Conservation (phyloP, 2,113 vertebrate species). For the Lepus europaeus region DNA sequence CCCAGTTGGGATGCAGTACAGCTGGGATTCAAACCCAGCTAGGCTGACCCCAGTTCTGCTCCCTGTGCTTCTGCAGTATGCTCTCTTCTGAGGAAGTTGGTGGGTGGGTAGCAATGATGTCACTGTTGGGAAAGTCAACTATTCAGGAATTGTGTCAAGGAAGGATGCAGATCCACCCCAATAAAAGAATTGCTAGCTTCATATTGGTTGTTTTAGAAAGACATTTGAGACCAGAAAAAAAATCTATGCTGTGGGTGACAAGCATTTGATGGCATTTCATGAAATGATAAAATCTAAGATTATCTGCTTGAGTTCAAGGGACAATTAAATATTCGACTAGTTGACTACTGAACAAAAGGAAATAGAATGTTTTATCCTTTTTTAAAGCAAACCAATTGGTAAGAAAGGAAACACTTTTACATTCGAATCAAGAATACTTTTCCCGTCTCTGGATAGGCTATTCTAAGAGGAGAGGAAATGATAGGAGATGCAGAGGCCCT, state of each 20-base stretch:
- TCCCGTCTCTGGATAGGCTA: background rate
- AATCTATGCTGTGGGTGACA: background rate
- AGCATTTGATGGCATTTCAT: background rate
- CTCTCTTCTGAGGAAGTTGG: background rate
- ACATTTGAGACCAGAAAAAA: background rate
- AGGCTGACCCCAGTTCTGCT: background rate
- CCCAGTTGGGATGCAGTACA: background rate
- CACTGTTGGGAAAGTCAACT: background rate
- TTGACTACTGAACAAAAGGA: background rate
- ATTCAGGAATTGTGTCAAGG: background rate
- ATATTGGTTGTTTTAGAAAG: background rate
- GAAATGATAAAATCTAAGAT: background rate
- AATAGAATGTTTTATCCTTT: background rate
- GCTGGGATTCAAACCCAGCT: background rate
- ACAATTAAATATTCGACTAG: background rate
- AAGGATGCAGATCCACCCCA: background rate
- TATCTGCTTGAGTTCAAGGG: background rate
- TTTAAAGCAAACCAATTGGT: background rate
- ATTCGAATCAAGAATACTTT: background rate
- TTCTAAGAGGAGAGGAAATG: background rate
- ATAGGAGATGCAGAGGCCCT: too few species aligned
- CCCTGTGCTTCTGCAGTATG: accelerated
- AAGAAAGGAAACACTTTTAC: background rate
- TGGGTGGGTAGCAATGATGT: background rate
- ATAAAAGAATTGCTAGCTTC: background rate